These are phyloP conservation scores for Musca vetustissima DNA, from an alignment of 1,140 invertebrate species.

Conservation along the genomic window DNA sequence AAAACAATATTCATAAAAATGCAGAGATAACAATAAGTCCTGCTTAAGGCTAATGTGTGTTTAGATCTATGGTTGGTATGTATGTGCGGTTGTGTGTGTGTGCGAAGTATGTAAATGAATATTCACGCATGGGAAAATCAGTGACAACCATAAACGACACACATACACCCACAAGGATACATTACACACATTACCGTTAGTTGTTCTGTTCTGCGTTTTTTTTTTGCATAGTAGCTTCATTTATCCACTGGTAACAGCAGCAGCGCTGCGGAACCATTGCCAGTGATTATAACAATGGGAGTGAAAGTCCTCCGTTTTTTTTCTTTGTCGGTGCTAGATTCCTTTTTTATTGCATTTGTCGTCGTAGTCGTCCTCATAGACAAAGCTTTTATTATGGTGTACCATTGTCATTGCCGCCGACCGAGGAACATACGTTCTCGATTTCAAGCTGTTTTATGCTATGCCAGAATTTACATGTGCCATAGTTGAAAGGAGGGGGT, in stretches of 20 bases:
- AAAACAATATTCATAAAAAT: constrained; percentile 54
- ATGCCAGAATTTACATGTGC: neutral
- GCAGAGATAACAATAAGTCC: constrained; percentile 55
- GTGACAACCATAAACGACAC: neutral
- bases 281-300: constrained; percentile 16
- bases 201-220: too few relatives aligned
- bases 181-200: too few relatives aligned
- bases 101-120: constrained; percentile 35
- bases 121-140: too few relatives aligned
- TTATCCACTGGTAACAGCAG: too few relatives aligned
- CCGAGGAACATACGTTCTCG: neutral
- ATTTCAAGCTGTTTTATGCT: neutral
- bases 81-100: constrained; percentile 20
- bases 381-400: neutral
- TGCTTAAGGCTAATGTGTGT: constrained; percentile 47
- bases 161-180: neutral
- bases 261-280: too few relatives aligned
- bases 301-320: constrained; percentile 5
- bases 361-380: too few relatives aligned
- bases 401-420: neutral
- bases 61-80: constrained; percentile 29
- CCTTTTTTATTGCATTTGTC: neutral
- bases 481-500: neutral
- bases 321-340: neutral
- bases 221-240: too few relatives aligned